These are phyloP conservation scores for Xenops minutus DNA, from an alignment of 2,797 vertebrate species.

Conservation along the genomic window DNA sequence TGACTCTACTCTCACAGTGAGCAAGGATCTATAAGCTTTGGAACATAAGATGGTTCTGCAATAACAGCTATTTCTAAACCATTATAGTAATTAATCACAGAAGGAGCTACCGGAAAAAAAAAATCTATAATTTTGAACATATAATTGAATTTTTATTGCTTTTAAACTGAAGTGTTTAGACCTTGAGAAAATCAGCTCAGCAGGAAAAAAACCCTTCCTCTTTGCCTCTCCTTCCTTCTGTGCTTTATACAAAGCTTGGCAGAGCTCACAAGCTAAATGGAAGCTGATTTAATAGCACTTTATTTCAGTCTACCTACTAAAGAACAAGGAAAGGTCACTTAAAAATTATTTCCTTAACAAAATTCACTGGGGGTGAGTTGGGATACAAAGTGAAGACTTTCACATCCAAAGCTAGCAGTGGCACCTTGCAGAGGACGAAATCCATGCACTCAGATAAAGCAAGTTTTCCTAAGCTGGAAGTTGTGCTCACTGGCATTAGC, in stretches of 20 bases:
- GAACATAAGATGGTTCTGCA: constrained; percentile 59
- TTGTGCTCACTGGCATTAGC: background rate
- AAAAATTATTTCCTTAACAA: constrained; percentile 15
- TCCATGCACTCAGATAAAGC: background rate
- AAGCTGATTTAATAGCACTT: constrained; percentile 19
- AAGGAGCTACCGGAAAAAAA: constrained; percentile 60
- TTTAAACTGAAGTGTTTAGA: constrained; percentile 61
- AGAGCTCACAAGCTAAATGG: constrained; percentile 2
- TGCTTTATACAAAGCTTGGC: constrained; percentile 46
- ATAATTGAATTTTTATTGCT: constrained; percentile 62
- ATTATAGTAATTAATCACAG: constrained; percentile 75
- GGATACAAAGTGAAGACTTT: background rate
- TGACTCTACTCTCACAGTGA: constrained; percentile 35
- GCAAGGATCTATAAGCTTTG: constrained; percentile 45
- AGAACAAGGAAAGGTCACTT: constrained; percentile 20
- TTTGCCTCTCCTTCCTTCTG: constrained; percentile 30
- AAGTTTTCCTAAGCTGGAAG: background rate
- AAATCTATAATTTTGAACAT: constrained; percentile 67
- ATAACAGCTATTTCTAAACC: constrained; percentile 67
- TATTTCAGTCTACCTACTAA: constrained; percentile 6
- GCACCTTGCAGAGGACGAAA: background rate
- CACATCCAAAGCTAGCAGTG: background rate
- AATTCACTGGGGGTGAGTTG: background rate
- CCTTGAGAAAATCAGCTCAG: constrained; percentile 51
- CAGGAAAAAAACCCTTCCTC: background rate